phyloP scores from a whole-genome alignment of 2,888 invertebrate species.

The Drosophila pseudotakahashii region DNA sequence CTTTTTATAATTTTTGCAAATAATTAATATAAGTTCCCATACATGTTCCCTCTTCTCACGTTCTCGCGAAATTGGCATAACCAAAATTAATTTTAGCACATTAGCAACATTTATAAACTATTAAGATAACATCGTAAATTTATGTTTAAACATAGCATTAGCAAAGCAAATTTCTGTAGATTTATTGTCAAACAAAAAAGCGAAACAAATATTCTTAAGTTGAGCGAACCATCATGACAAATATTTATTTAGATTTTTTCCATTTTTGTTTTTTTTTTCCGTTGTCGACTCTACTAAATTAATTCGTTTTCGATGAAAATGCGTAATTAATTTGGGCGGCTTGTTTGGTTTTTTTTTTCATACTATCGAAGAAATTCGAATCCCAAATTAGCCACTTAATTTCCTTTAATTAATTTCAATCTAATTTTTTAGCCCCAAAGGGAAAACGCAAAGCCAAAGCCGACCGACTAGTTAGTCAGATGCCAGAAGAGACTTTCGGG shows the following conservation, averaged over 20 bases:
- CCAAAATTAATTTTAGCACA: slow-evolving; percentile 30
- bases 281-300: slow-evolving; percentile 43
- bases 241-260: slow-evolving; percentile 17
- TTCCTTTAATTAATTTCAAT: slow-evolving; percentile 72
- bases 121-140: slow-evolving; percentile 29
- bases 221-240: slow-evolving; percentile 1
- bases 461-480: slow-evolving; percentile 30
- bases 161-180: slow-evolving; percentile 62
- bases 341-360: slow-evolving; percentile 32
- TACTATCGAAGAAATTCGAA: slow-evolving; percentile 49
- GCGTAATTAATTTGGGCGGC: slow-evolving; percentile 56
- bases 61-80: slow-evolving; percentile 21
- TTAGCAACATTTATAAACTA: slow-evolving; percentile 30
- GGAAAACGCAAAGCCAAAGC: slow-evolving; percentile 6
- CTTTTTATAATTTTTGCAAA: background rate
- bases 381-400: slow-evolving; percentile 59
- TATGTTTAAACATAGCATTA: slow-evolving; percentile 30
- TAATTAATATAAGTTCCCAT: background rate
- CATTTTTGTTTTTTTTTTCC: slow-evolving; percentile 3
- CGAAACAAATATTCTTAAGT: slow-evolving; percentile 1
- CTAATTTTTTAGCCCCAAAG: slow-evolving; percentile 53
- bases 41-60: background rate
- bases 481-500: slow-evolving; percentile 29
- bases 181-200: slow-evolving; percentile 33
- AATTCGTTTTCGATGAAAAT: slow-evolving; percentile 68